Percentiles rank a stretch among this genome's conserved stretches.
These are phyloP conservation scores for Emys orbicularis DNA, from an alignment of 2,797 vertebrate species.

Conservation along the genomic window DNA sequence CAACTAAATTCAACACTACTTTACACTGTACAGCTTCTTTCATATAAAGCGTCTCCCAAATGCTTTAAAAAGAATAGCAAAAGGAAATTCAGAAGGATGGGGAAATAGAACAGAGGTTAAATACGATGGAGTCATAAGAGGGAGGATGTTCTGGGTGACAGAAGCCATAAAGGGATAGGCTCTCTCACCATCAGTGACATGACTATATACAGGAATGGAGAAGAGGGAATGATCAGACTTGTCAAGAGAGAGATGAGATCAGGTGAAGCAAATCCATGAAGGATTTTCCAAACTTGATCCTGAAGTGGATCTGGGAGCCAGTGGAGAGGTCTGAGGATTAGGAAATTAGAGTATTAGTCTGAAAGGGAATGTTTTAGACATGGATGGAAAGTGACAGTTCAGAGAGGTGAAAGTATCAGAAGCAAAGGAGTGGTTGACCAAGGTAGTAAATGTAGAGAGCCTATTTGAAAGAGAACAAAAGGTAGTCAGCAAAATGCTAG, in stretches of 20 bases:
- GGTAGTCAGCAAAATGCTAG: not conserved
- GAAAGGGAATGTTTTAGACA: conserved; percentile 2
- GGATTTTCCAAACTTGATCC: not conserved
- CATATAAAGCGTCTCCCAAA: not conserved
- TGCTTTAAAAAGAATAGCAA: conserved; percentile 7
- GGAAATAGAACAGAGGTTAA: not conserved
- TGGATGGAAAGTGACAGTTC: not conserved
- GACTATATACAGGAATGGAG: not conserved
- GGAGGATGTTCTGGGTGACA: not conserved
- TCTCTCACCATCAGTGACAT: not conserved
- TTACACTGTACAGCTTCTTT: not conserved
- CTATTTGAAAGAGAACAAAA: not conserved
- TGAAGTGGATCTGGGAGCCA: not conserved
- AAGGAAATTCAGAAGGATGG: not conserved
- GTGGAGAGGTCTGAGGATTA: not conserved
- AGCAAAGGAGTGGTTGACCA: conserved; percentile 30
- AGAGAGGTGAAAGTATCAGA: not conserved
- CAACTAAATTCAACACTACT: not conserved
- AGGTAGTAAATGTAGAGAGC: not conserved
- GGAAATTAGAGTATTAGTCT: not conserved
- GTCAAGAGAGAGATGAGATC: conserved; percentile 27
- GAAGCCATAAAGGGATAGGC: not conserved
- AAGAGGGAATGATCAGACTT: not conserved
- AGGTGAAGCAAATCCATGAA: conserved; percentile 30
- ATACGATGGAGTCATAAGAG: not conserved